A percentile compares a stretch with the other conserved stretches of the same genome.
phyloP scores from a whole-genome alignment of 2,113 vertebrate species.

The Acrocephalus arundinaceus region DNA sequence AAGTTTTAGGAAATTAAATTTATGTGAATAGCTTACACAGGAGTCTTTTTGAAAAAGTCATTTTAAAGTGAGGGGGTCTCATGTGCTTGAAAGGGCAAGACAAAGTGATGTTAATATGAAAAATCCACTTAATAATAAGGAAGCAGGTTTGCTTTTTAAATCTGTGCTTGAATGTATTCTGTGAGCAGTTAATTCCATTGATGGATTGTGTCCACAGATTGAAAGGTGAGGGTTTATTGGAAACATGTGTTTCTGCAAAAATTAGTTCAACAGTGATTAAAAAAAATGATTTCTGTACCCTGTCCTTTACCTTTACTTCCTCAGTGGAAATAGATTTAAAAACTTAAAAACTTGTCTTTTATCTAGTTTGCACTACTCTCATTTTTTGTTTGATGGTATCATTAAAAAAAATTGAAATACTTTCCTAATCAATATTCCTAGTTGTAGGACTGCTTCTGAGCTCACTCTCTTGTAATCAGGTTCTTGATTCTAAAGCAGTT shows the following conservation, averaged over 20 bases:
- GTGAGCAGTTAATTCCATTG: background rate
- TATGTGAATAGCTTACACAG: background rate
- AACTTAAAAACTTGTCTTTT: background rate
- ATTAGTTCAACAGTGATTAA: background rate
- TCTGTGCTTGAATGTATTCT: background rate
- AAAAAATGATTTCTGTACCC: background rate
- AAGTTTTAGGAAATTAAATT: background rate
- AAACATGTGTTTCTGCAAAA: background rate
- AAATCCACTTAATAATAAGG: background rate
- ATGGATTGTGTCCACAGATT: background rate
- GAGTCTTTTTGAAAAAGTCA: background rate
- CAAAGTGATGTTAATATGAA: background rate
- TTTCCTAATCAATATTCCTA: background rate
- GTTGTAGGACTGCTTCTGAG: background rate
- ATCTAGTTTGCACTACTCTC: background rate
- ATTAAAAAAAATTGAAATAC: background rate
- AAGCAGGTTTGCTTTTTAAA: background rate
- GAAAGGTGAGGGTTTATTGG: background rate
- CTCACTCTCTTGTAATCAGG: background rate
- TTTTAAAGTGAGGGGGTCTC: constrained; percentile 4
- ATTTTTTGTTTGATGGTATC: background rate
- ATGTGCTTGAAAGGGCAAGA: background rate
- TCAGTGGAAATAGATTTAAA: background rate
- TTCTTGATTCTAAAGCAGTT: background rate
- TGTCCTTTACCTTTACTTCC: background rate